These are phyloP conservation scores for Apantesis nais DNA, from an alignment of 2,888 invertebrate species.

Conservation along the genomic window DNA sequence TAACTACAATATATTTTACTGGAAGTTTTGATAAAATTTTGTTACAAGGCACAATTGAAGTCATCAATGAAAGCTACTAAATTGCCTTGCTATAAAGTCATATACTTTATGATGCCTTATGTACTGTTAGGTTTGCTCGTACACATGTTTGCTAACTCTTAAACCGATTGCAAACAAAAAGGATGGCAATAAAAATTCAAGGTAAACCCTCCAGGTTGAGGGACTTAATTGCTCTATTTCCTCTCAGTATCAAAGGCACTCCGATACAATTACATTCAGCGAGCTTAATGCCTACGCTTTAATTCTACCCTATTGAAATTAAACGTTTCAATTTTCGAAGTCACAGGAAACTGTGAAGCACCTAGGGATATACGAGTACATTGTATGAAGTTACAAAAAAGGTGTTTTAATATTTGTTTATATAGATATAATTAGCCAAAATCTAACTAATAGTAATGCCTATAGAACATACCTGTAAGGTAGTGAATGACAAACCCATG, in stretches of 20 bases:
- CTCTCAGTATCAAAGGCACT: slow-evolving; percentile 68
- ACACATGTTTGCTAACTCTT: slow-evolving; percentile 46
- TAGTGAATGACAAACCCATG: too few species aligned
- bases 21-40: too few species aligned
- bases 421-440: too few species aligned
- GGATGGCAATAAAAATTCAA: slow-evolving; percentile 58
- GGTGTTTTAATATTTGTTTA: background rate
- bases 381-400: slow-evolving; percentile 36
- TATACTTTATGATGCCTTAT: background rate
- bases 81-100: background rate
- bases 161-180: slow-evolving; percentile 51
- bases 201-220: slow-evolving; percentile 59
- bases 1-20: background rate
- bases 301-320: slow-evolving; percentile 62
- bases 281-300: slow-evolving; percentile 65
- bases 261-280: slow-evolving; percentile 64
- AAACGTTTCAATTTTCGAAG: slow-evolving; percentile 76
- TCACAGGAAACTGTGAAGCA: slow-evolving; percentile 70
- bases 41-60: background rate
- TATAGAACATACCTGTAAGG: too few species aligned
- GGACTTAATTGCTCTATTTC: slow-evolving; percentile 66
- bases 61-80: background rate
- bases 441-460: too few species aligned
- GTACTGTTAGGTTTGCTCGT: slow-evolving; percentile 22
- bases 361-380: slow-evolving; percentile 37